Base-by-base conservation (phyloP, 1,140 invertebrate genomes). In the Macrostomum lignano region DNA sequence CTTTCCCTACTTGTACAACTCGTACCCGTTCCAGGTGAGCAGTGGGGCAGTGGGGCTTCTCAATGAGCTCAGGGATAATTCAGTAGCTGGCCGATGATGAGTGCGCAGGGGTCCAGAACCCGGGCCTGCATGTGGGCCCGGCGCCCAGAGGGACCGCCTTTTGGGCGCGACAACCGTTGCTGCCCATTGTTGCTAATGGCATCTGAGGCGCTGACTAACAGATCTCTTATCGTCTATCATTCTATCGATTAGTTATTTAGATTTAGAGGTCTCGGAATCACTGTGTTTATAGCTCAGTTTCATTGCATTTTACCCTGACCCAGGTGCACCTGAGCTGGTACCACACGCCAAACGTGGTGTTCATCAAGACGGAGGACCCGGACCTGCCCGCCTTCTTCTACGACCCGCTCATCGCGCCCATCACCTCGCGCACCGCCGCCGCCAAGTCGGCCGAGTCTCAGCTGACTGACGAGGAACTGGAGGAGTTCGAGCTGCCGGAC, bases 361-460 rank as follows among this genome's bases (percentile, higher is more conserved):
- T 82, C 49, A 96, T 98, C 43, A 96, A 96, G 66, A 96, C 88
- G 2, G 91, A 98, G 63, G 91, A 98, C 69, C 86, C 88, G n/a
- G 91, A 98, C 62, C 64, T 98, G 33, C 91, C 88, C 14, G 88
- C 88, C 23, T 98, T 96, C 56, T 96, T 98, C 55, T 98, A 94
- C 63, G 91, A 98, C 66, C 91, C 91, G 0, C 61, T 98, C 3
- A 96, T 98, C 39, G 96, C 96, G 62, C 86, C 91, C 3, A 96
- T 96, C 44, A 24, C 23, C n/a, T n/a, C 9, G 23, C 23, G 23
- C 9, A 9, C 9, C 23, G 23, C 23, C 9, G 23, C 9, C n/a
- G n/a, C 23, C n/a, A n/a, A 24, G 9, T 86, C 86, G 5, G 81
- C 91, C 58, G 65, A 82, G 43, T 76, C 23, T 9, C 10, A 24